These are phyloP conservation scores for Andrena bucephala DNA, from an alignment of 2,888 invertebrate genomes.

Conservation along the genomic window DNA sequence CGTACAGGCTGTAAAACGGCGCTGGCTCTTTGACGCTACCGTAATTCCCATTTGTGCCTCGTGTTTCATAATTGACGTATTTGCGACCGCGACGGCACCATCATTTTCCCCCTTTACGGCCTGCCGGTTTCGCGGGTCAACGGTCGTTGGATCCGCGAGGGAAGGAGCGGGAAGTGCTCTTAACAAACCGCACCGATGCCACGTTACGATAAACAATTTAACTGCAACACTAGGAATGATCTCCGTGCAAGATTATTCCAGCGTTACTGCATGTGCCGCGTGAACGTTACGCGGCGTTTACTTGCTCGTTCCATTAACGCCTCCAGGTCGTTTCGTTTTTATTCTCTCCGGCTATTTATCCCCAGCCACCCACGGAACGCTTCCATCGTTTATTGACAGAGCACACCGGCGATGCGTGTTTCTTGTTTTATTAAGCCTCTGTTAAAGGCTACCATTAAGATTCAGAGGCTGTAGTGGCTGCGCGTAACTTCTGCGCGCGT, in stretches of 20 bases:
- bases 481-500: conserved; percentile 52
- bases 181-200: too few species aligned
- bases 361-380: conserved; percentile 10
- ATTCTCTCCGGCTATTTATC: background rate
- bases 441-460: conserved; percentile 29
- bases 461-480: conserved; percentile 10
- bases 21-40: conserved; percentile 35
- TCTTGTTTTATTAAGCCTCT: conserved; percentile 19
- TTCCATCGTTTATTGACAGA: conserved; percentile 23
- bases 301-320: background rate
- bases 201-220: too few species aligned
- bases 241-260: too few species aligned
- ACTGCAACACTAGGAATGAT: too few species aligned
- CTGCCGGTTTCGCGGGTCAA: conserved; percentile 33
- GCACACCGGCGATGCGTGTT: conserved; percentile 2
- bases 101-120: conserved; percentile 33
- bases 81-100: conserved; percentile 37
- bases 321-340: background rate
- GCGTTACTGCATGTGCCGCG: too few species aligned
- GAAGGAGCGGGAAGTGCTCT: background rate
- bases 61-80: conserved; percentile 57
- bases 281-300: too few species aligned
- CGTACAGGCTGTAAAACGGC: conserved; percentile 62
- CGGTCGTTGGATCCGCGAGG: conserved; percentile 5
- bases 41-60: conserved; percentile 57